Conservation (phyloP, 2,113 vertebrate genomes). For the Eidolon helvum region DNA sequence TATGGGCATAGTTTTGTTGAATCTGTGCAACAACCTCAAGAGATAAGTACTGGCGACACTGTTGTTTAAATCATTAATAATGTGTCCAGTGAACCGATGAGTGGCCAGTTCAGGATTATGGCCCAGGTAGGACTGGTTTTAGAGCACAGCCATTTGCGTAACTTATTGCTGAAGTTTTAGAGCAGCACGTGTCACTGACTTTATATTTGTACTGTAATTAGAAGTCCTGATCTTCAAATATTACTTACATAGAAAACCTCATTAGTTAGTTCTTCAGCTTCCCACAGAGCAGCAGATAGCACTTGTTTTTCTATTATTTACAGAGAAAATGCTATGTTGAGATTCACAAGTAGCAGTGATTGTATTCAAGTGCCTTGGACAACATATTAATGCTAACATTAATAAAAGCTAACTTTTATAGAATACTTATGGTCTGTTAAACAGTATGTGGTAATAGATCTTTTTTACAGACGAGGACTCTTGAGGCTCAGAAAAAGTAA, state of each 20-base stretch:
- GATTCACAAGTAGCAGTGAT: neutral
- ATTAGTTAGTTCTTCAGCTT: neutral
- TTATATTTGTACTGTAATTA: neutral
- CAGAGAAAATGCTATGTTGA: neutral
- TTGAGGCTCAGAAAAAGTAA: neutral
- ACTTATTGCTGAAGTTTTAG: neutral
- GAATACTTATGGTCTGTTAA: neutral
- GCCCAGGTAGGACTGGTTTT: neutral
- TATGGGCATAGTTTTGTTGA: neutral
- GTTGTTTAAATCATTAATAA: neutral
- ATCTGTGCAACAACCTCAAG: neutral
- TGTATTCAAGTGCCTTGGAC: neutral
- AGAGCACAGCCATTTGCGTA: neutral
- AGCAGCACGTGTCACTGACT: neutral
- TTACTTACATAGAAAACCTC: neutral
- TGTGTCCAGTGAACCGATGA: neutral
- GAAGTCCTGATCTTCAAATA: neutral
- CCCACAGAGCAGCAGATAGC: neutral
- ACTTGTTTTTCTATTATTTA: neutral
- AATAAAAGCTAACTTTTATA: neutral
- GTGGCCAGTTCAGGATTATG: neutral
- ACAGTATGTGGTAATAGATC: neutral
- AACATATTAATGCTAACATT: neutral
- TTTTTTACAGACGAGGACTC: neutral
- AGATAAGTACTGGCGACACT: neutral